Evolutionary conservation across 2,797 vertebrate genomes (phyloP).

Genomic region (Sebastes kiyomatsui): DNA sequence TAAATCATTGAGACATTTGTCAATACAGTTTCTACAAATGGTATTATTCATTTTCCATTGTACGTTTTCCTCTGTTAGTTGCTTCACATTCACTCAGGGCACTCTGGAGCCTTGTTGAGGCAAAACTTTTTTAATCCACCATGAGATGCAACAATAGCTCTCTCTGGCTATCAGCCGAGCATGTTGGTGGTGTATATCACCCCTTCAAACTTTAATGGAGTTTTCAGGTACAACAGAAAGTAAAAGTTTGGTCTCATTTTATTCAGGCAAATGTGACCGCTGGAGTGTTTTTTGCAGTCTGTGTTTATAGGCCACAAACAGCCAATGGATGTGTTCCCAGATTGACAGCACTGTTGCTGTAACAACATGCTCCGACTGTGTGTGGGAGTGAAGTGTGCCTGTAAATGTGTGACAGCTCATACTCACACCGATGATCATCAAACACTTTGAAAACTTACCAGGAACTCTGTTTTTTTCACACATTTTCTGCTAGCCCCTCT

Average conservation of each 20-base stretch:
- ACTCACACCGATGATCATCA: conserved; percentile 23
- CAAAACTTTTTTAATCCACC: background rate
- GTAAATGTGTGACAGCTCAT: conserved; percentile 42
- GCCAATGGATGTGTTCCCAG: conserved; percentile 27
- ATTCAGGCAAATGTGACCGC: conserved; percentile 8
- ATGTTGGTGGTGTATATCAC: background rate
- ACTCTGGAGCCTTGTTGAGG: background rate
- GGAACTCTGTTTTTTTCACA: conserved; percentile 1
- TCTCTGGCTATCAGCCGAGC: background rate
- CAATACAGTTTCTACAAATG: background rate
- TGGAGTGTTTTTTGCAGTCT: conserved; percentile 6
- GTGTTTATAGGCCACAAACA: conserved; percentile 41
- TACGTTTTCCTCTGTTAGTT: background rate
- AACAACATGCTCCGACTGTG: conserved; percentile 43
- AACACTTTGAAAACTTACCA: conserved; percentile 33
- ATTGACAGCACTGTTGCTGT: conserved; percentile 35
- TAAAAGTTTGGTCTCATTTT: conserved; percentile 7
- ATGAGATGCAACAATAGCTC: background rate
- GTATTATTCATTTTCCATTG: background rate
- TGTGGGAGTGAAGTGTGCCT: conserved; percentile 50
- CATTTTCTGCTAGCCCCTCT: background rate
- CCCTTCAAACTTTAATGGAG: conserved; percentile 23
- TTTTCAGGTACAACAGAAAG: conserved; percentile 15
- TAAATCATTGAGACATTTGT: background rate
- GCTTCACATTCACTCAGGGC: background rate